Evolutionary conservation across 2,888 invertebrate genomes (phyloP).

Genomic region (Drosophila differens): DNA sequence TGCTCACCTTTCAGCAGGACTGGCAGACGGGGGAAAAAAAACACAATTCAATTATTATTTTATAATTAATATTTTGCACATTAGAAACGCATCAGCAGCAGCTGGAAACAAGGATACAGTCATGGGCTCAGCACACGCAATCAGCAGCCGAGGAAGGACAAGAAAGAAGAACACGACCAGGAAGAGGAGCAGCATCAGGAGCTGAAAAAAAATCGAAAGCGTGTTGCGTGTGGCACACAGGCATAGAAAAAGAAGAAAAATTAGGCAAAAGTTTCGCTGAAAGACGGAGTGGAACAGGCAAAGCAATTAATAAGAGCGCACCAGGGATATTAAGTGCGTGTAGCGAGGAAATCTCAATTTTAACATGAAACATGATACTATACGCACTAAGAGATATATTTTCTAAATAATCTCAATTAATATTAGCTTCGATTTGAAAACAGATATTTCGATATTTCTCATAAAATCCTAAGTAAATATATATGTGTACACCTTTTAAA

Average conservation of each 20-base stretch:
- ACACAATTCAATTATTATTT: conserved; percentile 81
- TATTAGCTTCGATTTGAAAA: not conserved
- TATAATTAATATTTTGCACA: conserved; percentile 80
- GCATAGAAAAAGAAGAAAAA: conserved; percentile 58
- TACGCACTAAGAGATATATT: not conserved
- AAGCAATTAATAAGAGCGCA: conserved; percentile 65
- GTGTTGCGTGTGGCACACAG: conserved; percentile 62
- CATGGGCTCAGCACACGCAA: conserved; percentile 66
- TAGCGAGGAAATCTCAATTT: conserved; percentile 36
- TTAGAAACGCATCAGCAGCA: conserved; percentile 79
- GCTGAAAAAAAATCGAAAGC: conserved; percentile 19
- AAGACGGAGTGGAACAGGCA: conserved; percentile 27
- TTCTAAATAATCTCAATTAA: not conserved
- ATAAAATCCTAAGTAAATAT: not conserved
- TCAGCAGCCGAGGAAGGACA: not conserved
- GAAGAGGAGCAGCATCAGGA: conserved; percentile 17
- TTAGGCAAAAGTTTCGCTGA: conserved; percentile 51
- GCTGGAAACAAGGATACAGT: conserved; percentile 48
- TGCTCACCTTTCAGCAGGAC: conserved; percentile 59
- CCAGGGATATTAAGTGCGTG: conserved; percentile 27
- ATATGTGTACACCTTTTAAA: not conserved
- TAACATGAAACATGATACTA: conserved; percentile 25
- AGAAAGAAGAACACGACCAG: conserved; percentile 1
- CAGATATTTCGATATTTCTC: too few species aligned
- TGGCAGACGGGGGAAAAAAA: conserved; percentile 43